Conservation (phyloP, 2,113 vertebrate species). For the Enhydra lutris region DNA sequence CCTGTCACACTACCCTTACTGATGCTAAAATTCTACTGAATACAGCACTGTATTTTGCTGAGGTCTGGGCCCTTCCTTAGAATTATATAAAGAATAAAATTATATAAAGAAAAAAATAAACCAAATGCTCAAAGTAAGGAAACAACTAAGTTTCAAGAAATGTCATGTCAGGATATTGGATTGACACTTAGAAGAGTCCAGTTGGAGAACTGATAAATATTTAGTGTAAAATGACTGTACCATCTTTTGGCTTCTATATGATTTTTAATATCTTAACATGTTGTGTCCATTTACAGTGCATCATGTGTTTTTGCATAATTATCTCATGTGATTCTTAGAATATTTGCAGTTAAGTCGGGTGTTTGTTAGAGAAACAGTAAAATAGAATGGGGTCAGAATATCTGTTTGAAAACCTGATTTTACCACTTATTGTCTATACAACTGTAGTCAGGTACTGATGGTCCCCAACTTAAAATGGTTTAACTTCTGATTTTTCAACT, state of each 20-base stretch:
- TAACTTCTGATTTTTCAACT: neutral
- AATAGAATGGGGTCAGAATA: neutral
- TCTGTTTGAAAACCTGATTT: neutral
- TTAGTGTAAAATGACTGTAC: neutral
- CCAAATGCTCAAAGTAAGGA: neutral
- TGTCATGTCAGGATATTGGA: neutral
- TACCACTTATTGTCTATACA: neutral
- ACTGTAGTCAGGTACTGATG: neutral
- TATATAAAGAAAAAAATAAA: constrained; percentile 29
- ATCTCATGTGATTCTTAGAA: neutral
- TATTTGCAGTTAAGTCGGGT: neutral
- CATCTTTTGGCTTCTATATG: neutral
- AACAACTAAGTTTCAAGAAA: neutral
- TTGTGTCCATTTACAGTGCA: neutral
- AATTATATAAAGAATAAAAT: neutral
- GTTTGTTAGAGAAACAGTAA: neutral
- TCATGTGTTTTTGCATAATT: neutral
- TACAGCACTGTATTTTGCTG: neutral
- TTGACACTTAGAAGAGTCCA: neutral
- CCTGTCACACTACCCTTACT: neutral
- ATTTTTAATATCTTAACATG: neutral
- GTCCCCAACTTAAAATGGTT: neutral
- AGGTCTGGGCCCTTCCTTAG: neutral
- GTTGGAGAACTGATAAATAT: neutral
- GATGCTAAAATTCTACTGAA: neutral